Base-by-base conservation (phyloP, 2,888 invertebrate species). In the Leptopilina myrica region DNA sequence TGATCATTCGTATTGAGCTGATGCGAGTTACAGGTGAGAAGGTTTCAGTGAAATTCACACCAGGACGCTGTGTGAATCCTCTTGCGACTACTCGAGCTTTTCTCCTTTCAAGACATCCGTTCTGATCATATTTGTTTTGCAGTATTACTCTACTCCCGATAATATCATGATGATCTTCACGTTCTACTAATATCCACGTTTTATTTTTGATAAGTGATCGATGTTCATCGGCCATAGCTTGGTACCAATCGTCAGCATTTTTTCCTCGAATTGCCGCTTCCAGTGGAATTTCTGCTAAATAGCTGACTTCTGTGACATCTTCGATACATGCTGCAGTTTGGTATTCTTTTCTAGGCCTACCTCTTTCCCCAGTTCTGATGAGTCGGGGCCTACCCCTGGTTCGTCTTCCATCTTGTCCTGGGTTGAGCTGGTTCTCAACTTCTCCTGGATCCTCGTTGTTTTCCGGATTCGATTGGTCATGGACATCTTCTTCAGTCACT, bases 141-240 rank as follows among this genome's bases (percentile, higher is more conserved):
- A 84, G 78, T 5, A 86, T 79, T 5, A 80, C 77, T 62, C 79
- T 59, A 49, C 83, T 64, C 9, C 80, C 84, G n/a, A 84, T 78
- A 6, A 78, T 75, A 9, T 79, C 64, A 33, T 66, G 12, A 43
- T 43, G 43, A 43, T 43, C 43, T 7, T 79, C 65, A 15, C 66
- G 76, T 12, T 81, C 79, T 5, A 84, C 84, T 5, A 87, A 26
- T 12, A 40, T 69, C 86, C 85, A 87, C 5, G 84, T 86, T n/a
- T 85, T 77, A 53, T 86, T 85, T 65, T 83, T 82, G 6, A 85
- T 20, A 1, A 84, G 79, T 4, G 83, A 81, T 43, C 78, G 59
- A 20, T 84, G 67, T 77, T 86, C 85, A 0, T 33, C 59, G 11
- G 14, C 78, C 9, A 86, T 86, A 2, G 84, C 85, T 9, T 78